A percentile compares a stretch with the other conserved stretches of the same genome.
phyloP scores from a whole-genome alignment of 2,888 invertebrate genomes.

The Deilephila elpenor region DNA sequence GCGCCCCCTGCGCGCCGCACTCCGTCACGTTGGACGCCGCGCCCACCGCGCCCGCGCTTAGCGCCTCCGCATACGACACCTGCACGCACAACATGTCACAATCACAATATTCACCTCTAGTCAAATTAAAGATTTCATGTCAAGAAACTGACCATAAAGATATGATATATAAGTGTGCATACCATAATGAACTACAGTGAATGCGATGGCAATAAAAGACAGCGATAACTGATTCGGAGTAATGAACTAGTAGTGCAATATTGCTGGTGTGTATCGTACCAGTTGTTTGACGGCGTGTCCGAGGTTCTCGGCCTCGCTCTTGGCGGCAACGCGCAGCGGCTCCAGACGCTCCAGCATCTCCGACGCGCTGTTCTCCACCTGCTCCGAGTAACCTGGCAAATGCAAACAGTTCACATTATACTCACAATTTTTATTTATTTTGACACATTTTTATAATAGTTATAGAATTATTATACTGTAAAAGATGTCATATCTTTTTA shows the following conservation, averaged over 20 bases:
- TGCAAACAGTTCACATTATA: neutral
- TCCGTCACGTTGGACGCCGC: slow-evolving; percentile 95
- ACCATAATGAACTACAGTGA: no score
- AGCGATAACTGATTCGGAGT: neutral
- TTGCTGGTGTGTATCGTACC: slow-evolving; percentile 67
- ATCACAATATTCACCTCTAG: no score
- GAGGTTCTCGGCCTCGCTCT: slow-evolving; percentile 95
- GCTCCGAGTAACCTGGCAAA: slow-evolving; percentile 88
- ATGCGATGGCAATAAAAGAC: no score
- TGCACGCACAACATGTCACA: slow-evolving; percentile 43
- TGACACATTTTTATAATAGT: no score
- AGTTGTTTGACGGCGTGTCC: slow-evolving; percentile 94
- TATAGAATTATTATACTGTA: no score
- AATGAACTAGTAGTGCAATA: neutral
- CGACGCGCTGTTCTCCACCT: slow-evolving; percentile 90
- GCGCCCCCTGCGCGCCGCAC: slow-evolving; percentile 92
- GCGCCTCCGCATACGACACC: slow-evolving; percentile 91
- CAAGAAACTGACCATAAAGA: no score
- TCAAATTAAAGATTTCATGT: no score
- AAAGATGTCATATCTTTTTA: no score
- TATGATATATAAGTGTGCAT: no score
- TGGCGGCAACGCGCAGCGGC: slow-evolving; percentile 93
- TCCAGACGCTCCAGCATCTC: slow-evolving; percentile 94
- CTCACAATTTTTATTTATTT: no score
- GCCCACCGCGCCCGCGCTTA: slow-evolving; percentile 95